phyloP scores from a whole-genome alignment of 2,888 invertebrate genomes.

The Drosophila atroscutellata region DNA sequence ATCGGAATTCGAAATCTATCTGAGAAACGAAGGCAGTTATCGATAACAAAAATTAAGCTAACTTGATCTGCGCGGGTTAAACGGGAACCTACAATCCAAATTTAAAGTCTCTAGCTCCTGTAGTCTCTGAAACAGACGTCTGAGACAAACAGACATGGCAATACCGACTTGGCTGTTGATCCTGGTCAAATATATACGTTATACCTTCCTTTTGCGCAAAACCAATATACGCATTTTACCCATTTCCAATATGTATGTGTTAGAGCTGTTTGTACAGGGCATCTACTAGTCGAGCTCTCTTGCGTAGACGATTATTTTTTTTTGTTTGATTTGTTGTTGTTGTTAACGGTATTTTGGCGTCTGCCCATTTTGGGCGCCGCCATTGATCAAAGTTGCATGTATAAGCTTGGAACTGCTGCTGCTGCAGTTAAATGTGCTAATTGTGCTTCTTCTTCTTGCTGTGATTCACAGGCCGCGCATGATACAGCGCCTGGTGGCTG shows the following conservation, averaged over 20 bases:
- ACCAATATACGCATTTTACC: too few relatives aligned
- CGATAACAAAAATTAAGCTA: neutral
- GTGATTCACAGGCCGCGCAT: slow-evolving; percentile 85
- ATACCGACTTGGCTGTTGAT: neutral
- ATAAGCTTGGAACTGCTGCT: neutral
- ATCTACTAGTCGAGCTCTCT: slow-evolving; percentile 1
- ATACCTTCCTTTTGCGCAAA: neutral
- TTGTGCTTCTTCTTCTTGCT: slow-evolving; percentile 5
- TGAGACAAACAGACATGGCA: too few relatives aligned
- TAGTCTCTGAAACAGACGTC: neutral
- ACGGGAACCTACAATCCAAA: neutral
- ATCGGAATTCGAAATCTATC: neutral
- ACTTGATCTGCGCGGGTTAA: neutral
- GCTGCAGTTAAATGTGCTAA: neutral
- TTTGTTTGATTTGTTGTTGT: neutral
- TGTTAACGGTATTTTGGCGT: slow-evolving; percentile 16
- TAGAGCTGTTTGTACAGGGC: neutral
- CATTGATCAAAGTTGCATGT: slow-evolving; percentile 33
- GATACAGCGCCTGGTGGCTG: slow-evolving; percentile 89
- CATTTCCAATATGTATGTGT: neutral
- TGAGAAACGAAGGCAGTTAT: neutral
- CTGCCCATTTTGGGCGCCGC: slow-evolving; percentile 49
- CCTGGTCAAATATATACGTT: neutral
- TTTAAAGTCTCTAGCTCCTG: neutral
- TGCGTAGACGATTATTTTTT: neutral